A percentile compares a stretch with the other conserved stretches of the same genome.
These are phyloP conservation scores for Catharus bicknelli DNA, from an alignment of 2,113 vertebrate species.

Conservation along the genomic window DNA sequence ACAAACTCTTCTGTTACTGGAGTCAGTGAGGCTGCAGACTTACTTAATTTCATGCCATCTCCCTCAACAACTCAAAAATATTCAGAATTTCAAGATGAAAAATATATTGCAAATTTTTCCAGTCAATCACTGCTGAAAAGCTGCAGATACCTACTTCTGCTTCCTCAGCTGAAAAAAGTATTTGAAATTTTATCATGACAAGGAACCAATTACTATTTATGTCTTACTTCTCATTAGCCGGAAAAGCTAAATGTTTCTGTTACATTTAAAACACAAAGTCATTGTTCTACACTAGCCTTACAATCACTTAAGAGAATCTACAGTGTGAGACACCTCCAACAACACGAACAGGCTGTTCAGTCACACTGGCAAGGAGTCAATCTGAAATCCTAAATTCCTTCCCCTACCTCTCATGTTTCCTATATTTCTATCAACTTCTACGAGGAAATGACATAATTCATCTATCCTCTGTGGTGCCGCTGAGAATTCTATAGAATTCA, in stretches of 20 bases:
- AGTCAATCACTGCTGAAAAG: not conserved
- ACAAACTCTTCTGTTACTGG: not conserved
- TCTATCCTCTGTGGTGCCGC: not conserved
- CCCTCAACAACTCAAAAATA: not conserved
- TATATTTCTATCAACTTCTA: not conserved
- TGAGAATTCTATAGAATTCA: not conserved
- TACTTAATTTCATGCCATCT: not conserved
- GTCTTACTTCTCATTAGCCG: not conserved
- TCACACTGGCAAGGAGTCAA: not conserved
- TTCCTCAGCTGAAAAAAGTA: not conserved
- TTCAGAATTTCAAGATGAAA: not conserved
- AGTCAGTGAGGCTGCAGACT: not conserved
- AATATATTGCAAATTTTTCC: not conserved
- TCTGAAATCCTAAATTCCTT: not conserved
- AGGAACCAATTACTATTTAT: not conserved
- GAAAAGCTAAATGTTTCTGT: not conserved
- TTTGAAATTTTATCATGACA: not conserved
- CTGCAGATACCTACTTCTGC: not conserved
- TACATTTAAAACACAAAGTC: not conserved
- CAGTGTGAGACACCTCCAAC: not conserved
- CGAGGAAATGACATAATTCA: not conserved
- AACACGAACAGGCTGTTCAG: not conserved
- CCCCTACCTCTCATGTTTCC: not conserved
- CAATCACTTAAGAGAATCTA: not conserved
- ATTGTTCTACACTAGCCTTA: not conserved